phyloP scores from a whole-genome alignment of 2,888 invertebrate species.

The Seira musarum region DNA sequence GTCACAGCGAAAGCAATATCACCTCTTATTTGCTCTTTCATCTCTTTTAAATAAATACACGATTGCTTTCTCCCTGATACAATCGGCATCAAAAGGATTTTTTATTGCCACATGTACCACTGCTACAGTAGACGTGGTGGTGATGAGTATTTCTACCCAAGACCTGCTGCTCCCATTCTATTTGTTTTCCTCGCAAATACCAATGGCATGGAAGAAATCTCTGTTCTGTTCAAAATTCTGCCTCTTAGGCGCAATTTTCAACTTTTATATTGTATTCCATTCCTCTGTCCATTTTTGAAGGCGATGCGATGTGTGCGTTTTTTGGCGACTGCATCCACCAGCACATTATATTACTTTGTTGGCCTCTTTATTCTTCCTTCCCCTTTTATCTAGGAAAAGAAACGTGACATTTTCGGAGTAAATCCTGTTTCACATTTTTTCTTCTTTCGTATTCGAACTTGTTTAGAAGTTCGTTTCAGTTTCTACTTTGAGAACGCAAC shows the following conservation, averaged over 20 bases:
- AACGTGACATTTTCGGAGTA: conserved; percentile 43
- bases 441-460: conserved; percentile 16
- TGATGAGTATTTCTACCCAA: neutral
- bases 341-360: neutral
- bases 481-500: neutral
- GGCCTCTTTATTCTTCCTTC: neutral
- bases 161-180: neutral
- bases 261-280: neutral
- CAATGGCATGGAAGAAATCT: neutral
- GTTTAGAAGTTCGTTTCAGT: conserved; percentile 6
- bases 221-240: neutral
- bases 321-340: no score
- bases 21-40: conserved; percentile 10
- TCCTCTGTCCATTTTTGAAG: no score
- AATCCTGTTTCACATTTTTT: conserved; percentile 21
- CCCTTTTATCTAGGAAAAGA: neutral
- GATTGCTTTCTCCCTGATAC: conserved; percentile 4
- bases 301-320: no score
- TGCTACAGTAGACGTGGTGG: neutral
- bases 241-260: neutral
- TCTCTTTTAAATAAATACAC: conserved; percentile 2
- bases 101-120: neutral
- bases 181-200: neutral
- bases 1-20: conserved; percentile 5
- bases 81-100: neutral